Percentiles rank a stretch among this genome's conserved stretches.
Evolutionary conservation across 2,888 invertebrate genomes (phyloP).

Genomic region (Apodemia duryi): DNA sequence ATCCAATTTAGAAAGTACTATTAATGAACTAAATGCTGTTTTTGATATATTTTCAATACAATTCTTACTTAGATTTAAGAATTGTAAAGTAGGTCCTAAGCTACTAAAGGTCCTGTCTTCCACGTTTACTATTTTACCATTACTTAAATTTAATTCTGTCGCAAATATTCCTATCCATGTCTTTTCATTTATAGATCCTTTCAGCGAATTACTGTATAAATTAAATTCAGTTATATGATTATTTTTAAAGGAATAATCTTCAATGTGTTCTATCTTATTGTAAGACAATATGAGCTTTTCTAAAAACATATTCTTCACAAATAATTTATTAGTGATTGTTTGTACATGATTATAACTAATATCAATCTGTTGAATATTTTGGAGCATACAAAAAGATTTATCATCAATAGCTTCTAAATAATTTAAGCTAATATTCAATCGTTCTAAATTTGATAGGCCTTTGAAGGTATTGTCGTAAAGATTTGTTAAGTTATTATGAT

Average conservation of each 20-base stretch:
- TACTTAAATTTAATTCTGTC: not conserved
- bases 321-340: not conserved
- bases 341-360: not conserved
- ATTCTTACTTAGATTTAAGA: not conserved
- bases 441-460: not conserved
- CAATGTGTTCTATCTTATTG: not conserved
- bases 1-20: not conserved
- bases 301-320: not conserved
- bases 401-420: not conserved
- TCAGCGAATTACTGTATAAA: not conserved
- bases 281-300: not conserved
- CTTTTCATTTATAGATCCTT: slow-evolving; percentile 5
- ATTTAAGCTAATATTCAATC: not conserved
- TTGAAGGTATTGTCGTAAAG: not conserved
- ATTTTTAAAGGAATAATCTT: not conserved
- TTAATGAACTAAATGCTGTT: not conserved
- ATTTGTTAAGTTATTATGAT: not conserved
- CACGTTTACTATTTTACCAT: not conserved
- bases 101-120: not conserved
- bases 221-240: not conserved
- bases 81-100: not conserved
- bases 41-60: not conserved
- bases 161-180: not conserved
- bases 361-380: not conserved
- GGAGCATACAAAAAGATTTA: not conserved